Conservation (phyloP, 2,888 invertebrate species). For the Lacanobia oleracea region DNA sequence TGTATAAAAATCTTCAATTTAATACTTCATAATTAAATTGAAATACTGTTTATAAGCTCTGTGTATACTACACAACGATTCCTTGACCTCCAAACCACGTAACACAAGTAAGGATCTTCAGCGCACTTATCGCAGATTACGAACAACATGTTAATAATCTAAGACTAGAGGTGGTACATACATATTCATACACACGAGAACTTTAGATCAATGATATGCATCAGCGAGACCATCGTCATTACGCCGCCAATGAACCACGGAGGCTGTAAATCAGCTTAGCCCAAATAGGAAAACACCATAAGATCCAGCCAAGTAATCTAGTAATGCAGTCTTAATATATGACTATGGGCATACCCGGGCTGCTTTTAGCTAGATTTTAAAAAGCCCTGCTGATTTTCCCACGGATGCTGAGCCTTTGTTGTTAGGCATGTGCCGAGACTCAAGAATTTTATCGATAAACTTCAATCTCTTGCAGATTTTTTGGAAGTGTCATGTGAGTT, state of each 20-base stretch:
- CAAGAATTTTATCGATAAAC: constrained; percentile 76
- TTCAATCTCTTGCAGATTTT: constrained; percentile 42
- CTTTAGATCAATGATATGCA: constrained; percentile 58
- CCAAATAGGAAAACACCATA: constrained; percentile 71
- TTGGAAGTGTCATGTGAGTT: constrained; percentile 24
- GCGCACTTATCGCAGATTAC: constrained; percentile 27
- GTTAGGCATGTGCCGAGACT: constrained; percentile 74
- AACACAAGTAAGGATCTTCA: constrained; percentile 21
- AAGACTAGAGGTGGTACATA: constrained; percentile 25
- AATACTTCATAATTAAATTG: constrained; percentile 1
- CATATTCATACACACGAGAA: constrained; percentile 58
- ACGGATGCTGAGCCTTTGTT: constrained; percentile 81
- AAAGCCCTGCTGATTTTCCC: constrained; percentile 85
- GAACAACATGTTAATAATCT: constrained; percentile 51
- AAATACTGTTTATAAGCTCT: not conserved
- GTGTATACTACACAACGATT: not conserved
- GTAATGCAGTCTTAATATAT: constrained; percentile 80
- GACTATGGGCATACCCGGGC: constrained; percentile 70
- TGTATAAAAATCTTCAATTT: not conserved
- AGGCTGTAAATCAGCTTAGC: constrained; percentile 60
- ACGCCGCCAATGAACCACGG: constrained; percentile 33
- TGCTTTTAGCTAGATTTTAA: constrained; percentile 82
- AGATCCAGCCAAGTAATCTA: constrained; percentile 71
- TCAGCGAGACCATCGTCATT: constrained; percentile 54
- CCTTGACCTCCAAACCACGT: constrained; percentile 19